Evolutionary conservation across 1,140 invertebrate genomes (phyloP).

Genomic region (Pristionchus pacificus): DNA sequence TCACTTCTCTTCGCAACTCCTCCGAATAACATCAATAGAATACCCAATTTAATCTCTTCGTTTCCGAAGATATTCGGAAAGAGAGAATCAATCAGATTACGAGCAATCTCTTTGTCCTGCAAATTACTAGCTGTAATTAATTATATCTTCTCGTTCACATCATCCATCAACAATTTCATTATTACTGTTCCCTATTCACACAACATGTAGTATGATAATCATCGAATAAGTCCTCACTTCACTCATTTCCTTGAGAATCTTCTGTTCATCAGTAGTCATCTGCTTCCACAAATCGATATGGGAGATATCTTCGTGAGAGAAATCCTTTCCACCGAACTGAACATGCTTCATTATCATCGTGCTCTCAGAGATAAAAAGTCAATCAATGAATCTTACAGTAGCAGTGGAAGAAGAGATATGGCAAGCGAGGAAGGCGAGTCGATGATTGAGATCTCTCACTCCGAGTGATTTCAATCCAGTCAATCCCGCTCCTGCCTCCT

Average conservation of each 20-base stretch:
- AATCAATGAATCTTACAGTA: conserved; percentile 28
- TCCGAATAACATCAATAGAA: conserved; percentile 93
- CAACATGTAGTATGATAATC: background rate
- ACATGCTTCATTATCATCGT: conserved; percentile 20
- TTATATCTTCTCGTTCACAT: too few species aligned
- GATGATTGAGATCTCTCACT: conserved; percentile 89
- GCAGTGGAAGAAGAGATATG: conserved; percentile 77
- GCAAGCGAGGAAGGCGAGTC: conserved; percentile 88
- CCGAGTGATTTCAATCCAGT: conserved; percentile 86
- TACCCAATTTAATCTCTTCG: conserved; percentile 88
- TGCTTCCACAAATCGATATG: conserved; percentile 86
- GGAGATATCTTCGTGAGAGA: conserved; percentile 72
- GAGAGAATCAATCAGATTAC: conserved; percentile 83
- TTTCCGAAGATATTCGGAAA: conserved; percentile 97
- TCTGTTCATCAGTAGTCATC: conserved; percentile 91
- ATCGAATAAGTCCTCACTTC: conserved; percentile 64
- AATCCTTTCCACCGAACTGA: conserved; percentile 63
- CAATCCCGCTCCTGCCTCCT: conserved; percentile 75
- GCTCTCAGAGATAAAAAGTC: background rate
- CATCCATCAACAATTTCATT: too few species aligned
- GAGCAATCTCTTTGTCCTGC: conserved; percentile 73
- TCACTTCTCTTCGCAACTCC: conserved; percentile 89
- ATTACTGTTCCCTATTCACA: too few species aligned
- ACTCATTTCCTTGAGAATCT: conserved; percentile 93
- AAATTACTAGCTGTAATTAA: too few species aligned